Evolutionary conservation across 2,113 vertebrate genomes (phyloP), one percentile per base, ranked within the genome.

Genomic region (Myodes glareolus): DNA sequence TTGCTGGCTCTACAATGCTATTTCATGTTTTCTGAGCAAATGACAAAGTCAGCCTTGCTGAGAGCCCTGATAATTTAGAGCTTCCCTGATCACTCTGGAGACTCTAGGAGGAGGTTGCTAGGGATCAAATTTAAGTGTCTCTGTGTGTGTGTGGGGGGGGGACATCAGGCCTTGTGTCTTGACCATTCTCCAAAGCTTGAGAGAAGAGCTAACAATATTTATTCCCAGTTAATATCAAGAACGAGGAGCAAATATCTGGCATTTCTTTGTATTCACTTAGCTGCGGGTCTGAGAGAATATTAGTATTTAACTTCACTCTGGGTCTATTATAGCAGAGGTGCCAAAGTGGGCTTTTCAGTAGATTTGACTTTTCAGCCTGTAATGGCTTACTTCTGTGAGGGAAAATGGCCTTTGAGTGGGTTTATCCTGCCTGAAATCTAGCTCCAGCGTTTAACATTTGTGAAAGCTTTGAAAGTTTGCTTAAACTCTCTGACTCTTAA

Each of bases 1-100:
- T 17, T 47, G 11, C 31, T 96, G 45, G n/a, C 84, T 94, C 63
- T 94, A 6, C 88, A 93, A 73, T 47, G 52, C 50, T 82, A 45
- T 17, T 94, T 97, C 63, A 36, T 90, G 13, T 94, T 97, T 97
- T 94, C 94, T 89, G 65, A 92, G 91, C 6, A 87, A 96, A 84
- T 65, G 73, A 73, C 92, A 87, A 88, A 80, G 45, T 58, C 25
- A 81, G 0, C 36, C 8, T 55, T 82, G 75, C 29, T 25, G 65
- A 63, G 21, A 89, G 91, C 39, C 21, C 31, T 50, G 63, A 55
- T 47, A 72, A 67, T 84, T 88, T 94, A 88, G 88, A 90, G 84
- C 5, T 68, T 88, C 84, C 91, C 80, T 97, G 77, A 91, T 72
- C 78, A 93, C 27, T 50, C 45, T 50, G 52, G 72, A 91, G 68